phyloP scores from a whole-genome alignment of 1,140 invertebrate genomes.

The Polypedilum pembai region DNA sequence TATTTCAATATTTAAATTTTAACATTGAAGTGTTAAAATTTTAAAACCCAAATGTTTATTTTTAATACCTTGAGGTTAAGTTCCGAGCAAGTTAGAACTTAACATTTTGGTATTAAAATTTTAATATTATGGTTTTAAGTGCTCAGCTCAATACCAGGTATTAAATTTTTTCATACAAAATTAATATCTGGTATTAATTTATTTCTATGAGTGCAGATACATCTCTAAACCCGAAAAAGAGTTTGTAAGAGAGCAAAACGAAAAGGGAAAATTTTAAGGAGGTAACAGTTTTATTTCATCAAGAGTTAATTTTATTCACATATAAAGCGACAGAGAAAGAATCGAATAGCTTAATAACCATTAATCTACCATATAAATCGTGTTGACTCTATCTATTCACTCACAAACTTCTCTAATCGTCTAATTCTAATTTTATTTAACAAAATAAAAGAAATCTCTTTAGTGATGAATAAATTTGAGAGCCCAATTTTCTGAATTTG shows the following conservation, averaged over 20 bases:
- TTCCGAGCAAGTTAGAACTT: too few species aligned
- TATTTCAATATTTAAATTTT: neutral
- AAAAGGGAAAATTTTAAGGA: neutral
- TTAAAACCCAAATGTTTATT: too few species aligned
- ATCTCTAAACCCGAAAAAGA: neutral
- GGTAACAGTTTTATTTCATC: slow-evolving; percentile 3
- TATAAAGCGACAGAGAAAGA: neutral
- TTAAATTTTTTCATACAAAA: too few species aligned
- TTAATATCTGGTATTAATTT: too few species aligned
- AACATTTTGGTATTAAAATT: too few species aligned
- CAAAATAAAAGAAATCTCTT: neutral
- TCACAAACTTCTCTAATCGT: neutral
- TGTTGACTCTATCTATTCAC: slow-evolving; percentile 7
- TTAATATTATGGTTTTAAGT: too few species aligned
- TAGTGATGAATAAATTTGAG: neutral
- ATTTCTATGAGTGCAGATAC: too few species aligned
- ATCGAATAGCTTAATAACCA: slow-evolving; percentile 26
- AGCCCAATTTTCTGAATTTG: too few species aligned
- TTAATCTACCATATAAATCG: slow-evolving; percentile 27
- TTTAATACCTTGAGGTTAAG: too few species aligned
- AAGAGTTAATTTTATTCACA: slow-evolving; percentile 5
- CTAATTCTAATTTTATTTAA: slow-evolving; percentile 8
- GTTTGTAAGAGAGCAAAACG: neutral
- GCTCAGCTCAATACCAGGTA: too few species aligned
- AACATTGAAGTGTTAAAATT: slow-evolving; percentile 25